Evolutionary conservation across 1,140 invertebrate genomes (phyloP), one percentile per base, ranked within the genome.

Genomic region (Drosophila insularis): DNA sequence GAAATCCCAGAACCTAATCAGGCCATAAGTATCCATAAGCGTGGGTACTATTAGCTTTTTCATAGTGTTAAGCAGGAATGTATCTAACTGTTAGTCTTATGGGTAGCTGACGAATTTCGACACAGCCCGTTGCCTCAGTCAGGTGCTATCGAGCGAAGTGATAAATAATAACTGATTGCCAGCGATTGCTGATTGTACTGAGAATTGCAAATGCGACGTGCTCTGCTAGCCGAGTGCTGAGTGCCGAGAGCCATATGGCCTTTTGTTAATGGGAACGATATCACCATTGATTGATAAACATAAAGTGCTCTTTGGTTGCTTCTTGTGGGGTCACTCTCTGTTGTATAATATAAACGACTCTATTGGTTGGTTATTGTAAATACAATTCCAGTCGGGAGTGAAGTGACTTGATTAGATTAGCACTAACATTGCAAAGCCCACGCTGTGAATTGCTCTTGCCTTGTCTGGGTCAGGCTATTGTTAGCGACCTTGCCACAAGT

Each of bases 1-100:
- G 53, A 91, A 91, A 56, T 87, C 80, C 90, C 90, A 91, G 60
- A 91, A 91, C 64, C 81, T 90, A 53, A 91, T 91, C 59, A 91
- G 62, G 2, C 90, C 90, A 71, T 91, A 91, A 67, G 85, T 91
- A 63, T 91, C 90, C 78, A 91, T 89, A 7, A 85, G 62, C 2
- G 73, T 90, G 17, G 89, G 85, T 84, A 91, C 84, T 64, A 91
- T 91, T 60, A 91, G 74, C 64, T 87, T 87, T 67, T 87, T 91
- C 90, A 91, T 91, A 53, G 72, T 43, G 46, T 10, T 14, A 8
- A 14, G 43, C 14, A 17, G 7, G 14, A 19, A 19, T 46, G 6
- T 46, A 8, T 2, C 11, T 3, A 46, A 46, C 1, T 2, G 7
- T 10, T 19, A 46, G 43, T 46, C 14, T 43, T 4, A 43, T 14